Percentiles rank a stretch among this genome's conserved stretches.
These are phyloP conservation scores for Coecobrya sp. DNA, from an alignment of 2,888 invertebrate species.

Conservation along the genomic window DNA sequence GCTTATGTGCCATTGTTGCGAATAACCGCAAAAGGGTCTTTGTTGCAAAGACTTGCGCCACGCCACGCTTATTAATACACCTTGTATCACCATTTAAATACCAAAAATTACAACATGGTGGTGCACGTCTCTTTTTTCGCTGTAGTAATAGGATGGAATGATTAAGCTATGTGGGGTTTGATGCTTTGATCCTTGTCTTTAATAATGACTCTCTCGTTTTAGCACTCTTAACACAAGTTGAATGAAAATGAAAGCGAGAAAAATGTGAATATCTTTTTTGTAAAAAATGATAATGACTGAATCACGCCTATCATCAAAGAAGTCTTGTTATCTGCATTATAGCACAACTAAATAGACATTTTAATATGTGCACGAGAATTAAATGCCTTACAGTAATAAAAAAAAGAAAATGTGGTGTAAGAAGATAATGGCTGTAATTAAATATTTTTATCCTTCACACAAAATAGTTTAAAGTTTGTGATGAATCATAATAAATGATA, in stretches of 20 bases:
- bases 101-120: conserved; percentile 14
- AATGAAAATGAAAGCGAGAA: conserved; percentile 81
- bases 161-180: conserved; percentile 56
- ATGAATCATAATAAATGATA: conserved; percentile 32
- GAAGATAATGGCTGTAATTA: conserved; percentile 60
- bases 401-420: conserved; percentile 1
- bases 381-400: neutral
- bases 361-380: neutral
- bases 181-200: conserved; percentile 73
- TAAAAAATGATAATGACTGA: conserved; percentile 65
- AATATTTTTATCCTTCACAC: conserved; percentile 31
- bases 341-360: neutral
- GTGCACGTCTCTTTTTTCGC: neutral
- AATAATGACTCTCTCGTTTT: conserved; percentile 53
- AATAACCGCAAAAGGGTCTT: neutral
- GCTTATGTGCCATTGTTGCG: neutral
- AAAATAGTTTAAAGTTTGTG: conserved; percentile 13
- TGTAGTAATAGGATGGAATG: neutral
- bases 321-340: conserved; percentile 47
- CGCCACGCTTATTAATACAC: neutral
- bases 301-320: conserved; percentile 70
- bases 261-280: conserved; percentile 70
- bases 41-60: conserved; percentile 36
- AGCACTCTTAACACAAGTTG: conserved; percentile 49
- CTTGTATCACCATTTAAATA: neutral